Evolutionary conservation across 2,888 invertebrate genomes (phyloP).

Genomic region (Dasysyrphus albostriatus): DNA sequence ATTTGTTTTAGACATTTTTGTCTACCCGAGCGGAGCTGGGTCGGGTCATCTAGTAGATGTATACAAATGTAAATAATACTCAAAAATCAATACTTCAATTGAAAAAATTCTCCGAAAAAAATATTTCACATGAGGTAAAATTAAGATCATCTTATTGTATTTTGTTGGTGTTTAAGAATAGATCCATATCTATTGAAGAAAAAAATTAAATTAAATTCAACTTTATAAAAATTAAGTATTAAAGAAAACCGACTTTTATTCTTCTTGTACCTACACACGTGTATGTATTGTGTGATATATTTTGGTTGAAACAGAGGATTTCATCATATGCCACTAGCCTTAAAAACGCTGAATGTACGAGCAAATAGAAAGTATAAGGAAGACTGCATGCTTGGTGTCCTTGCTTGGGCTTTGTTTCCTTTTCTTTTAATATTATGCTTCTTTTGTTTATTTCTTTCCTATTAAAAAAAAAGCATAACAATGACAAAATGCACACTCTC

Average conservation of each 20-base stretch:
- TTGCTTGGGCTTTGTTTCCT: conserved; percentile 51
- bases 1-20: too few species aligned
- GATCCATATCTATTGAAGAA: too few species aligned
- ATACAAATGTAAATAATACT: too few species aligned
- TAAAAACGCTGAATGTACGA: conserved; percentile 31
- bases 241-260: background rate
- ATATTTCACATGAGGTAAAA: too few species aligned
- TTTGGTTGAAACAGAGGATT: background rate
- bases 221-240: background rate
- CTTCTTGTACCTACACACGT: background rate
- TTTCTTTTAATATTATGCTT: conserved; percentile 9
- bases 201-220: too few species aligned
- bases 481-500: conserved; percentile 23
- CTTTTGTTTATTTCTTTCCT: conserved; percentile 13
- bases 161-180: too few species aligned
- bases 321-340: conserved; percentile 31
- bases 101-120: too few species aligned
- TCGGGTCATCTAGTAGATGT: too few species aligned
- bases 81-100: too few species aligned
- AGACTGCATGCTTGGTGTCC: conserved; percentile 43
- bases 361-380: conserved; percentile 36
- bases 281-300: background rate
- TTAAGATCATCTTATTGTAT: too few species aligned
- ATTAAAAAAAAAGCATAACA: conserved; percentile 11
- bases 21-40: too few species aligned